phyloP scores from a whole-genome alignment of 2,113 vertebrate species.

The Mormyrus lacerda region DNA sequence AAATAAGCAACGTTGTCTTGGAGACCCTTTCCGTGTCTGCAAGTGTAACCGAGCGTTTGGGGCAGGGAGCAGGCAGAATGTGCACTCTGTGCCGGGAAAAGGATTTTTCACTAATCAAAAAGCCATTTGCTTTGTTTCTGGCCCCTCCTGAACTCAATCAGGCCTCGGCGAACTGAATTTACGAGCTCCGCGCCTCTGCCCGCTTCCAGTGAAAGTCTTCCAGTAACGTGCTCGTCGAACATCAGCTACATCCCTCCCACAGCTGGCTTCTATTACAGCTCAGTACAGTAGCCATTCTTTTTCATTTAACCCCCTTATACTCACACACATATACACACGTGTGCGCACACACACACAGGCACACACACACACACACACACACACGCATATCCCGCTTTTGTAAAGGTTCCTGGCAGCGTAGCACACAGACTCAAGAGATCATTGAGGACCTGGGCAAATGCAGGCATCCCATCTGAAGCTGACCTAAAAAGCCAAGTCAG shows the following conservation, averaged over 20 bases:
- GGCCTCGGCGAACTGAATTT: background rate
- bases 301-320: slow-evolving; percentile 57
- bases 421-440: slow-evolving; percentile 38
- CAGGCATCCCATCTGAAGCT: slow-evolving; percentile 40
- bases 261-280: slow-evolving; percentile 69
- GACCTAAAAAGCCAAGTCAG: background rate
- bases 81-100: background rate
- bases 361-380: background rate
- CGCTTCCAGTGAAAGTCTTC: background rate
- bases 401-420: slow-evolving; percentile 64
- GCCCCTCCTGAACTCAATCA: slow-evolving; percentile 19
- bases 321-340: background rate
- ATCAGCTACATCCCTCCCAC: slow-evolving; percentile 47
- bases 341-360: background rate
- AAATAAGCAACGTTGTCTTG: background rate
- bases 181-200: background rate
- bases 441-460: slow-evolving; percentile 61
- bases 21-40: background rate
- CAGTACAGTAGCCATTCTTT: slow-evolving; percentile 62
- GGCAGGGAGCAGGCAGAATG: background rate
- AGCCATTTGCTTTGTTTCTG: slow-evolving; percentile 18
- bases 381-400: slow-evolving; percentile 30
- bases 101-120: slow-evolving; percentile 23
- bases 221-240: background rate
- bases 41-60: background rate